phyloP scores from a whole-genome alignment of 2,797 vertebrate genomes.

The Chaunax sp. region DNA sequence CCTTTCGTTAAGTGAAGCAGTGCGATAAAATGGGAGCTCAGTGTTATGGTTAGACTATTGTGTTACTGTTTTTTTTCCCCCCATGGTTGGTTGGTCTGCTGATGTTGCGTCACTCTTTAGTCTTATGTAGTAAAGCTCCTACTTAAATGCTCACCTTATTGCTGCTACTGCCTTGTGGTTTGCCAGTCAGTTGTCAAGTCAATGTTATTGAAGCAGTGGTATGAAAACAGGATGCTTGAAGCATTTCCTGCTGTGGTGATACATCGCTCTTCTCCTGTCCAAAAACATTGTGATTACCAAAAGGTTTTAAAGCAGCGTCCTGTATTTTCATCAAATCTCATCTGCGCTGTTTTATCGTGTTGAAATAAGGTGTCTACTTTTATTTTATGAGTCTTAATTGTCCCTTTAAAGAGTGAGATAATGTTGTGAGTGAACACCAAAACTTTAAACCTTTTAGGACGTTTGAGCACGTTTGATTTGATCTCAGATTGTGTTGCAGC shows the following conservation, averaged over 20 bases:
- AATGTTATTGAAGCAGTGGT: constrained; percentile 22
- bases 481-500: not conserved
- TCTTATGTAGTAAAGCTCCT: not conserved
- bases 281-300: constrained; percentile 1
- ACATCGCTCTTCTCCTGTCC: constrained; percentile 8
- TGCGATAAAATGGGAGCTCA: too few species aligned
- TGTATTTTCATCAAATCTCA: not conserved
- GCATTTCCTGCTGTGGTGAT: constrained; percentile 10
- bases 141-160: too few species aligned
- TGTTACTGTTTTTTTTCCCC: too few species aligned
- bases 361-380: not conserved
- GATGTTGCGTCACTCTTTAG: not conserved
- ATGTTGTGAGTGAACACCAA: not conserved
- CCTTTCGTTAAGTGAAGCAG: too few species aligned
- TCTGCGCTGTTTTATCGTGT: not conserved
- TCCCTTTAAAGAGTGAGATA: not conserved
- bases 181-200: constrained; percentile 40
- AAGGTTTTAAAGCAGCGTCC: not conserved
- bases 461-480: not conserved
- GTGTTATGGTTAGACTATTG: too few species aligned
- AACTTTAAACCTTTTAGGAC: not conserved
- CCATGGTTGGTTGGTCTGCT: constrained; percentile 10
- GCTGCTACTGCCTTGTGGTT: constrained; percentile 15
- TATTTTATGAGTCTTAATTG: not conserved
- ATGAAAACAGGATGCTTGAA: constrained; percentile 46